Evolutionary conservation across 2,888 invertebrate genomes (phyloP).

Genomic region (Amblyteles armatorius): DNA sequence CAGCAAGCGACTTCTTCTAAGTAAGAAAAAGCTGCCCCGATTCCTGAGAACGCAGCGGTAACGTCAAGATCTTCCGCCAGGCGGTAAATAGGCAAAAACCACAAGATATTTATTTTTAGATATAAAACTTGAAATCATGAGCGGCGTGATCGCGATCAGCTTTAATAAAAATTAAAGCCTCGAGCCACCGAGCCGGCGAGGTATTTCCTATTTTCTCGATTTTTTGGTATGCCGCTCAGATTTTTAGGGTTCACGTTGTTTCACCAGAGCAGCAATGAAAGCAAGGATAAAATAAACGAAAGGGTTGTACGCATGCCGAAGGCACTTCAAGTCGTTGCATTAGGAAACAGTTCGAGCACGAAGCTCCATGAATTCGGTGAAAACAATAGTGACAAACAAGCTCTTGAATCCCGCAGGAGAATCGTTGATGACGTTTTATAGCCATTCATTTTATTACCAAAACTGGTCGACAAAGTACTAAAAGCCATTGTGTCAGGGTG

Average conservation of each 20-base stretch:
- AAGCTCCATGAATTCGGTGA: neutral
- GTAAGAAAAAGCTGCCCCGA: slow-evolving; percentile 4
- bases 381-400: no score
- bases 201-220: slow-evolving; percentile 2
- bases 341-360: neutral
- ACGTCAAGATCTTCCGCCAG: neutral
- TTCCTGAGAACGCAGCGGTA: neutral
- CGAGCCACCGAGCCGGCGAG: neutral
- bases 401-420: no score
- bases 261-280: neutral
- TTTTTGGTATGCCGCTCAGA: neutral
- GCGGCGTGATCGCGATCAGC: neutral
- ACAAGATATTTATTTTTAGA: neutral
- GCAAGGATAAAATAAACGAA: slow-evolving; percentile 1
- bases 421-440: no score
- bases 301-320: neutral
- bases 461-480: no score
- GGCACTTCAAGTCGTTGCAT: neutral
- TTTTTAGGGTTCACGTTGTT: neutral
- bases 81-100: neutral
- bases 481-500: no score
- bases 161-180: slow-evolving; percentile 27
- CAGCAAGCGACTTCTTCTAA: neutral
- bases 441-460: no score
- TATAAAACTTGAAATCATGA: neutral